Base-by-base conservation (phyloP, 2,888 invertebrate species). In the Volucella bombylans region DNA sequence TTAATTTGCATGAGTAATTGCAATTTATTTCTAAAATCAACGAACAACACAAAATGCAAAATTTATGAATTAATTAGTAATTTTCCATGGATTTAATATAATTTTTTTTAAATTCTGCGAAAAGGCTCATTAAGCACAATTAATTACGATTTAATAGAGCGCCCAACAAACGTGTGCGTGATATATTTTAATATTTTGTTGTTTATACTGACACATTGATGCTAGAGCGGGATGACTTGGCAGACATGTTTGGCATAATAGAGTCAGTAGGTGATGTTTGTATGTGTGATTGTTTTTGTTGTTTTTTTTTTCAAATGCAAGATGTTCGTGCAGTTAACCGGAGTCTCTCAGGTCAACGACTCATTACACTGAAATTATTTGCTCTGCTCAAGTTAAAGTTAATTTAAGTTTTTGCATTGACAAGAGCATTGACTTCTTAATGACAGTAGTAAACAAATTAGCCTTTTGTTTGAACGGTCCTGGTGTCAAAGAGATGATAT, bases 261-360 rank as follows among this genome's bases (percentile, higher is more conserved):
- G 67, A 67, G 82, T 67, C 77, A 77, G 54, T 67, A 71, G 74
- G 68, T 69, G 68, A 74, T 57, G 54, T 41, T 55, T 65, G 12
- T 62, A 0, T 31, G 0, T 1, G 4, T 31, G 4, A 6, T 31
- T 31, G 4, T 41, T 62, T 64, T 18, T 45, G 9, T 31, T 31
- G 4, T 31, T 31, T 31, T 31, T 49, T 62, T 64, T 38, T 45
- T 12, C 15, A 39, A 54, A 52, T 69, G 47, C 54, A 67, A 59
- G 65, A 68, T 31, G 31, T 38, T 49, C 12, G 50, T 39, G 65
- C 77, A 54, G 59, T 77, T 59, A 54, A 82, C 65, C 71, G 52
- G n/a, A 14, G 54, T 45, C n/a, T 50, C 18, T 9, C 15, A 41
- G 49, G 59, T 64, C 18, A 54, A 45, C 39, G 55, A 23, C 38